Base-by-base conservation (phyloP, 2,888 invertebrate genomes). In the Chamaedrilus cognettii region DNA sequence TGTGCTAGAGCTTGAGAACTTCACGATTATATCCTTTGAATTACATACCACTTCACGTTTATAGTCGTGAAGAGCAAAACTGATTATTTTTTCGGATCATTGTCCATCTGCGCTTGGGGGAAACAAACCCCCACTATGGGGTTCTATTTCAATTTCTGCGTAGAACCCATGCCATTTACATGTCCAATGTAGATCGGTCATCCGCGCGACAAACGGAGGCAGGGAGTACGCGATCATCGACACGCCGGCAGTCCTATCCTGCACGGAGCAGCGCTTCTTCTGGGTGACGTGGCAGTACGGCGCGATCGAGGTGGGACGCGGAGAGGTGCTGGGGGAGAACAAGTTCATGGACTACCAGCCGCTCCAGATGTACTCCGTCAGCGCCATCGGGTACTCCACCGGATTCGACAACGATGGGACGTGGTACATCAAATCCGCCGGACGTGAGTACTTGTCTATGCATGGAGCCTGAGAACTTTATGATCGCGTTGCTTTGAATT, bases 321-420 rank as follows among this genome's bases (percentile, higher is more conserved):
- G 67, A 42, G 67, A 67, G 51, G 34, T 64, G n/a, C 28, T 64
- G 23, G 67, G 64, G 26, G 23, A 64, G 32, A 30, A 64, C 2
- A 33, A 56, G 26, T 57, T 67, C 31, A 58, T 67, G 58, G 64
- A 64, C 52, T 67, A 64, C 52, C 67, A 67, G 50, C 51, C 64
- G 3, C 59, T 67, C 1, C 19, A 50, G 32, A n/a, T 65, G 52
- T 65, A 65, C 34, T 26, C 19, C 7, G 55, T 65, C 28, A 34
- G 55, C 11, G 49, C 60, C 32, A 32, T 65, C 3, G 65, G 60
- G 3, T 65, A 61, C 42, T 65, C 65, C 5, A 61, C 65, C n/a
- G 65, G 65, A 4, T 61, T 50, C 35, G 65, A 42, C 32, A 11
- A 49, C 55, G 31, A 52, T 26, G 65, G 60, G 31, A 15, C 55